A percentile compares a stretch with the other conserved stretches of the same genome.
phyloP scores from a whole-genome alignment of 2,888 invertebrate genomes.

The Plusia festucae region DNA sequence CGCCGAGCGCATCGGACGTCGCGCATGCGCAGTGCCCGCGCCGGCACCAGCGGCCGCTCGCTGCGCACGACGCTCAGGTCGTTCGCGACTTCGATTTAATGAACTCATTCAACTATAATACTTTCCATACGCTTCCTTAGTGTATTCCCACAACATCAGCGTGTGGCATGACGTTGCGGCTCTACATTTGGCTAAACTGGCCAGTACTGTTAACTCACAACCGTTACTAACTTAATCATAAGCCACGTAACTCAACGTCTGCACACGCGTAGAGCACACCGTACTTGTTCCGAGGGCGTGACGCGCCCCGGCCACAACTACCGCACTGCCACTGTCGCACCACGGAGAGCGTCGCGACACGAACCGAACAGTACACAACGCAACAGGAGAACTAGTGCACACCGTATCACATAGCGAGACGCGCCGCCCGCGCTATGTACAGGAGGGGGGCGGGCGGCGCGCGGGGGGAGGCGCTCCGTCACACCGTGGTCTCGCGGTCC shows the following conservation, averaged over 20 bases:
- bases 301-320: slow-evolving; percentile 18
- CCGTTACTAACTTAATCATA: slow-evolving; percentile 17
- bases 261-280: slow-evolving; percentile 1
- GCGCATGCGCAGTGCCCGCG: slow-evolving; percentile 8
- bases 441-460: slow-evolving; percentile 29
- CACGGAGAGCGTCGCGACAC: slow-evolving; percentile 31
- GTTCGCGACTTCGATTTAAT: neutral
- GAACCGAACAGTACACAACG: slow-evolving; percentile 47
- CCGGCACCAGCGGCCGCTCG: no score
- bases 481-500: slow-evolving; percentile 97
- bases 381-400: slow-evolving; percentile 54
- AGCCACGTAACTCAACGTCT: slow-evolving; percentile 3
- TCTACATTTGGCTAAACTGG: neutral
- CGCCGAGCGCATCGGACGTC: slow-evolving; percentile 4
- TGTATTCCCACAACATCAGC: neutral
- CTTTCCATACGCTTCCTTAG: slow-evolving; percentile 2
- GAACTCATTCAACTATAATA: slow-evolving; percentile 6
- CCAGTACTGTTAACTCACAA: slow-evolving; percentile 36
- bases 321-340: slow-evolving; percentile 21
- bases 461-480: slow-evolving; percentile 83
- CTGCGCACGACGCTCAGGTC: neutral
- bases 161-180: neutral
- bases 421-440: slow-evolving; percentile 43
- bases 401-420: slow-evolving; percentile 48
- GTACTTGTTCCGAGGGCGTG: slow-evolving; percentile 10